Evolutionary conservation across 2,888 invertebrate species (phyloP).

Genomic region (Corbicula japonica): DNA sequence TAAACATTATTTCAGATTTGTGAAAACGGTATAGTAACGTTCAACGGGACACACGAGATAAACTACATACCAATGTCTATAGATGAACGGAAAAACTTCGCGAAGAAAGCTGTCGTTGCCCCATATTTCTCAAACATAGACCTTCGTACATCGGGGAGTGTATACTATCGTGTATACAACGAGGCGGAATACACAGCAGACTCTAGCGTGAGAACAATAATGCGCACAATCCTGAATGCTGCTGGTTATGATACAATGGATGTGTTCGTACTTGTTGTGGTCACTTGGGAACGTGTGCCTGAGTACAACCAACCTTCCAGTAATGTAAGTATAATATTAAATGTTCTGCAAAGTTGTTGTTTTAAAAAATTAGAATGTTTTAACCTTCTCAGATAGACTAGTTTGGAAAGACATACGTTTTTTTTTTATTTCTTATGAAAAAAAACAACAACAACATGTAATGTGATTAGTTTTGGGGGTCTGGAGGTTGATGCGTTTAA

Average conservation of each 20-base stretch:
- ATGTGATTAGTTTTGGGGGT: too few species aligned
- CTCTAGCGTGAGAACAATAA: background rate
- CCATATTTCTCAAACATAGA: slow-evolving; percentile 21
- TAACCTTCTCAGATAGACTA: too few species aligned
- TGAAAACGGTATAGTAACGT: slow-evolving; percentile 47
- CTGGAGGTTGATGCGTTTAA: too few species aligned
- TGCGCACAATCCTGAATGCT: slow-evolving; percentile 5
- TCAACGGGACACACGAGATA: slow-evolving; percentile 23
- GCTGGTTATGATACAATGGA: slow-evolving; percentile 17
- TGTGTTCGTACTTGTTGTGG: slow-evolving; percentile 5
- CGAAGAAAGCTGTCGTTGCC: slow-evolving; percentile 1
- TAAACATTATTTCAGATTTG: slow-evolving; percentile 27
- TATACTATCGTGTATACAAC: slow-evolving; percentile 8
- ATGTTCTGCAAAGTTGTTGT: too few species aligned
- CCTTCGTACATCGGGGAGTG: background rate
- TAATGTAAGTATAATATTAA: background rate
- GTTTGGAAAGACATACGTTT: too few species aligned
- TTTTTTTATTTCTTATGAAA: too few species aligned
- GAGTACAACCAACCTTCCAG: background rate
- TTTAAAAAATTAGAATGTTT: too few species aligned
- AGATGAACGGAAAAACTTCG: background rate
- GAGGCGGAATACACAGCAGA: background rate
- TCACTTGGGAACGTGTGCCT: slow-evolving; percentile 16
- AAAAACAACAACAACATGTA: too few species aligned
- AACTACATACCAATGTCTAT: slow-evolving; percentile 23